Conservation (phyloP, 1,140 invertebrate genomes). For the Trinorchestia longiramus region DNA sequence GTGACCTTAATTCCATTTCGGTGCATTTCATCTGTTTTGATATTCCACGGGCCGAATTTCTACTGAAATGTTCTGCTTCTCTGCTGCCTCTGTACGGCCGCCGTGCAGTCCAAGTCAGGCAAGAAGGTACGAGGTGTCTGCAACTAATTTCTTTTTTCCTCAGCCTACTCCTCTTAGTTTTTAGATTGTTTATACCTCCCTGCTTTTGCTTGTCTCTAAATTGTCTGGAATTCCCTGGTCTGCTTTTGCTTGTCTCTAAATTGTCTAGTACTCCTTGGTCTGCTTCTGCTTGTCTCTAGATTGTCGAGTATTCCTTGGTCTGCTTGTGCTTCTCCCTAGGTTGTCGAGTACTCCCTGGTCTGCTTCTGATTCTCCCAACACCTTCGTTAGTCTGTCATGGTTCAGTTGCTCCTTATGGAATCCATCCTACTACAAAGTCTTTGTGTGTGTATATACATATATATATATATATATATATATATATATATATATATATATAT, state of each 20-base stretch:
- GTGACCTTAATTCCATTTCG: background rate
- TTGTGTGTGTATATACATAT: background rate
- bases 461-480: no score
- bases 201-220: background rate
- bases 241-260: background rate
- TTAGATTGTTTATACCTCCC: background rate
- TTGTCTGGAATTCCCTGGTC: background rate
- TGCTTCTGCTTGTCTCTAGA: background rate
- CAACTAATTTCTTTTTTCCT: background rate
- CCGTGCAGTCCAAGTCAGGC: slow-evolving; percentile 42
- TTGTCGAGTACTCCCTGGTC: background rate
- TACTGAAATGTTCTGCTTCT: background rate
- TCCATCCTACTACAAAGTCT: background rate
- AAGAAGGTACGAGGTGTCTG: slow-evolving; percentile 21
- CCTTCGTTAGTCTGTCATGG: background rate
- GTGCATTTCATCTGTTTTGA: background rate
- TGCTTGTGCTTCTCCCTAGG: background rate
- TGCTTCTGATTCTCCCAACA: background rate
- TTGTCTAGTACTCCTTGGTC: background rate
- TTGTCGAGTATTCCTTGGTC: background rate
- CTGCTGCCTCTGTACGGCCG: background rate
- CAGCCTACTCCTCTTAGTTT: background rate
- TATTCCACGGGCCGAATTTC: background rate
- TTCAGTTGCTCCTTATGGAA: background rate
- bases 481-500: no score